Conservation (phyloP, 1,140 invertebrate species). For the Dinothrombium tinctorium region DNA sequence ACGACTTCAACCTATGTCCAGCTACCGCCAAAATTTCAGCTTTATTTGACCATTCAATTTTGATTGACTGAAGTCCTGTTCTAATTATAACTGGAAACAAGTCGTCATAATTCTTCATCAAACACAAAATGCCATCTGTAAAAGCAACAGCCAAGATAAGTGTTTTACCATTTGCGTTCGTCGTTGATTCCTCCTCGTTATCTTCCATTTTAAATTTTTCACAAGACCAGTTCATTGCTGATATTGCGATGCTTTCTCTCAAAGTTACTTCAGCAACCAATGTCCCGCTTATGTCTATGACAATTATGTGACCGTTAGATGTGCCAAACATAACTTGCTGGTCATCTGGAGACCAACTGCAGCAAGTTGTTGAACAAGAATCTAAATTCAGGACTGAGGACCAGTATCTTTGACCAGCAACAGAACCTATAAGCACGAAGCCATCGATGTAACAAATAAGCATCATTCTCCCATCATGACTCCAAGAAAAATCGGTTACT, state of each 20-base stretch:
- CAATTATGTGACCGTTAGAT: slow-evolving; percentile 63
- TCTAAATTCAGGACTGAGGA: slow-evolving; percentile 87
- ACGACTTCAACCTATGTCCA: slow-evolving; percentile 25
- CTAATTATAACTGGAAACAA: slow-evolving; percentile 57
- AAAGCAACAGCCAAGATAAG: slow-evolving; percentile 57
- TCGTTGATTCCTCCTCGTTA: slow-evolving; percentile 35
- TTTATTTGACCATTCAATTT: slow-evolving; percentile 88
- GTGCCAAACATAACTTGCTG: slow-evolving; percentile 91
- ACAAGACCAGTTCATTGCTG: slow-evolving; percentile 80
- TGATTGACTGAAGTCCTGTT: slow-evolving; percentile 45
- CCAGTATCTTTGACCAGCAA: slow-evolving; percentile 92
- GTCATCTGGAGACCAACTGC: slow-evolving; percentile 92
- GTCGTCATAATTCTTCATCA: slow-evolving; percentile 76
- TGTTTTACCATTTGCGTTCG: not conserved
- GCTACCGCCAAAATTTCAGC: slow-evolving; percentile 71
- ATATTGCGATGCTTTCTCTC: slow-evolving; percentile 44
- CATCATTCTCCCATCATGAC: slow-evolving; percentile 91
- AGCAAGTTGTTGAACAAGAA: slow-evolving; percentile 63
- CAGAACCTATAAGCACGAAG: slow-evolving; percentile 83
- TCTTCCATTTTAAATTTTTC: slow-evolving; percentile 97
- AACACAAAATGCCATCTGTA: slow-evolving; percentile 59
- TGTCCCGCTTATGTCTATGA: slow-evolving; percentile 83
- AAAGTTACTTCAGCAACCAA: slow-evolving; percentile 77
- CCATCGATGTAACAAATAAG: slow-evolving; percentile 95
- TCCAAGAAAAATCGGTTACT: slow-evolving; percentile 87